phyloP scores from a whole-genome alignment of 2,113 vertebrate species.

The Pygathrix nemaeus region DNA sequence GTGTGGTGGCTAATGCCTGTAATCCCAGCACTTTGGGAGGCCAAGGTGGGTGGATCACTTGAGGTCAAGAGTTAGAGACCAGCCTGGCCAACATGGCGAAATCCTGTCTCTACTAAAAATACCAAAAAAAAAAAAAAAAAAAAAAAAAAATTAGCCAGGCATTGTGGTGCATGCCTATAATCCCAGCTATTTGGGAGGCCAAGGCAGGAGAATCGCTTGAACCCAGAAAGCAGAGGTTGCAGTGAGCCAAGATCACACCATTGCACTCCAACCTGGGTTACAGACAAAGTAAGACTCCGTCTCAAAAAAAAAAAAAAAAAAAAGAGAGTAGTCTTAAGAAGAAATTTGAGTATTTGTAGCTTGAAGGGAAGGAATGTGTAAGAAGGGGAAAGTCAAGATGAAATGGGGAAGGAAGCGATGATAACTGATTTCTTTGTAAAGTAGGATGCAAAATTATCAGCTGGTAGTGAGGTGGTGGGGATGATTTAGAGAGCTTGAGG shows the following conservation, averaged over 20 bases:
- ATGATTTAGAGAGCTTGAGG: not conserved
- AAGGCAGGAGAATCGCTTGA: not conserved
- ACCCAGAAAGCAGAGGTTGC: not conserved
- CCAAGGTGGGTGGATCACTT: not conserved
- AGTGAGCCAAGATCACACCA: not conserved
- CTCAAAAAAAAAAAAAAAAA: not conserved
- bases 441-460: not conserved
- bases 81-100: not conserved
- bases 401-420: not conserved
- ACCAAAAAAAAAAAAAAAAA: not conserved
- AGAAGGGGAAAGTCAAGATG: not conserved
- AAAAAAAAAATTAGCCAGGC: not conserved
- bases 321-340: not conserved
- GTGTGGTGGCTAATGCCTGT: not conserved
- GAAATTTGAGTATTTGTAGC: not conserved
- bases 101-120: not conserved
- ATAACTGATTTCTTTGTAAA: not conserved
- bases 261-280: not conserved
- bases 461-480: not conserved
- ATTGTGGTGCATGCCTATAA: not conserved
- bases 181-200: not conserved
- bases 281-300: not conserved
- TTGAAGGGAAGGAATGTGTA: not conserved
- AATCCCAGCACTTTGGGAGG: not conserved
- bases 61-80: not conserved